phyloP scores from a whole-genome alignment of 2,797 vertebrate species.

The Nannoperca obscura region DNA sequence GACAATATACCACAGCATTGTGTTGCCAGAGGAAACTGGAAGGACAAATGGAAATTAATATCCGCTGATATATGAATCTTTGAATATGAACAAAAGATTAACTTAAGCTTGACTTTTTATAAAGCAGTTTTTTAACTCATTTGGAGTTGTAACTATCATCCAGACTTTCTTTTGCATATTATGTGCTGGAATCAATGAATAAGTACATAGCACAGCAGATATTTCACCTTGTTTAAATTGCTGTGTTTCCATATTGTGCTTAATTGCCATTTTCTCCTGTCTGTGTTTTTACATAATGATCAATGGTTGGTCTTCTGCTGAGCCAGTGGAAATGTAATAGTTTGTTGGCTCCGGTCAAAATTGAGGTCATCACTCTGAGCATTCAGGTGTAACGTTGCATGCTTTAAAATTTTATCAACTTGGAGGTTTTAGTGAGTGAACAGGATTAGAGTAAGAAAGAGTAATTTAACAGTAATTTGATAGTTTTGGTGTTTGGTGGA shows the following conservation, averaged over 20 bases:
- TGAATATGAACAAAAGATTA: slow-evolving; percentile 39
- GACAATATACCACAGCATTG: slow-evolving; percentile 12
- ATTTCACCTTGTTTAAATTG: slow-evolving; percentile 59
- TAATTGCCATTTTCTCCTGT: slow-evolving; percentile 65
- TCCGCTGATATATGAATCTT: slow-evolving; percentile 42
- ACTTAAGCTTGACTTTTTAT: slow-evolving; percentile 2
- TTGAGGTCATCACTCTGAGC: slow-evolving; percentile 58
- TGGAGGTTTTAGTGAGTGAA: slow-evolving; percentile 32
- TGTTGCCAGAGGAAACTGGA: slow-evolving; percentile 26
- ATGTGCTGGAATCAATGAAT: slow-evolving; percentile 40
- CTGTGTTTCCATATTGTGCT: slow-evolving; percentile 61
- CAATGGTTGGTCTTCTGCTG: slow-evolving; percentile 71
- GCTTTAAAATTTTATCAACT: slow-evolving; percentile 57
- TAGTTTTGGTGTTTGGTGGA: not conserved
- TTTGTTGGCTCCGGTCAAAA: slow-evolving; percentile 63
- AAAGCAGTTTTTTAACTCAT: slow-evolving; percentile 7
- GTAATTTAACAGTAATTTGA: slow-evolving; percentile 8
- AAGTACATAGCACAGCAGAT: slow-evolving; percentile 18
- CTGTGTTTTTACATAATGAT: slow-evolving; percentile 66
- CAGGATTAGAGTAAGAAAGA: slow-evolving; percentile 20
- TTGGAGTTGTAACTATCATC: not conserved
- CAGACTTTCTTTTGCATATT: slow-evolving; percentile 24
- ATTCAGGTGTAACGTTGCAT: slow-evolving; percentile 64
- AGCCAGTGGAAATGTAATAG: slow-evolving; percentile 75
- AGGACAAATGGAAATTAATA: slow-evolving; percentile 51